These are phyloP conservation scores for Sitodiplosis mosellana DNA, from an alignment of 1,140 invertebrate species.

Conservation along the genomic window DNA sequence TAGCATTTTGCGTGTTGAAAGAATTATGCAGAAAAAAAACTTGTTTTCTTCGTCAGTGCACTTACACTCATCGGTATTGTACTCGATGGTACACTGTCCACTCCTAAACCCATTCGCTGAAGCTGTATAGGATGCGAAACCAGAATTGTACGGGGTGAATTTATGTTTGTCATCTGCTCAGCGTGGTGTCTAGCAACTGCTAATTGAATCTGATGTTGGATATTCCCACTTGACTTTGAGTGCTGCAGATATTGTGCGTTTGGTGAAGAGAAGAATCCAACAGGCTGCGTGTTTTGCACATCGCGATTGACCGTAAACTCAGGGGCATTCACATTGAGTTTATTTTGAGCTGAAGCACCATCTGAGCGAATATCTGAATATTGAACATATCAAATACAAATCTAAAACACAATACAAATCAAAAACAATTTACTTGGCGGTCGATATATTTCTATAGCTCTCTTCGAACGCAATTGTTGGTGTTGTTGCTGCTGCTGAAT, in stretches of 20 bases:
- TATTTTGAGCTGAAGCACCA: conserved; percentile 21
- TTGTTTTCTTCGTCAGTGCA: conserved; percentile 18
- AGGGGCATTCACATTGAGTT: conserved; percentile 67
- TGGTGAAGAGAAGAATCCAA: not conserved
- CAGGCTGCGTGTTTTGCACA: conserved; percentile 23
- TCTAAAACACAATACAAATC: not conserved
- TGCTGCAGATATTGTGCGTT: conserved; percentile 26
- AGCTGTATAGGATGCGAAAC: conserved; percentile 13
- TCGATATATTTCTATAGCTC: conserved; percentile 69
- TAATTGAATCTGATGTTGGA: conserved; percentile 28
- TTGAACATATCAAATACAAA: not conserved
- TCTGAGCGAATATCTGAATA: conserved; percentile 7
- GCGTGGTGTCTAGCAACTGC: conserved; percentile 12
- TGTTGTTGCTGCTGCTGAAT: conserved; percentile 5
- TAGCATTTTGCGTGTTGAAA: no score
- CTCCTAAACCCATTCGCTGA: conserved; percentile 5
- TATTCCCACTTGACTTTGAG: conserved; percentile 40
- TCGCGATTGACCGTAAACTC: conserved; percentile 59
- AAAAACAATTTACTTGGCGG: conserved; percentile 48
- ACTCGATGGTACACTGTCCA: conserved; percentile 33
- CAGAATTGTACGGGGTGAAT: conserved; percentile 20
- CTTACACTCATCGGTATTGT: conserved; percentile 46
- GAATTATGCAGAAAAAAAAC: conserved; percentile 5
- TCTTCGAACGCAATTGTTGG: conserved; percentile 38
- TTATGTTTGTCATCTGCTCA: conserved; percentile 15